Percentiles rank a stretch among this genome's conserved stretches.
Evolutionary conservation across 2,113 vertebrate genomes (phyloP).

Genomic region (Carassius auratus): DNA sequence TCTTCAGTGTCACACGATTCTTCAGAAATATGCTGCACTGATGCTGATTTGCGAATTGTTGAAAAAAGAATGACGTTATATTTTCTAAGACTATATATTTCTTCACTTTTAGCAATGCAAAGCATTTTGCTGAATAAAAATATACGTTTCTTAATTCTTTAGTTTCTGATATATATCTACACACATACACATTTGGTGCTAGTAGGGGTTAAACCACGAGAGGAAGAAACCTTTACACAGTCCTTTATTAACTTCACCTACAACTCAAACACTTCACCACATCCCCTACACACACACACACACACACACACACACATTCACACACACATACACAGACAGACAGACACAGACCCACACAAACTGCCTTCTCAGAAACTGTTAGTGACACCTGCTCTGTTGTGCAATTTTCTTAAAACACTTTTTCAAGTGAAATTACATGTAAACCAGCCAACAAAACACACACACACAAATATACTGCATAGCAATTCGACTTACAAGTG

Average conservation of each 20-base stretch:
- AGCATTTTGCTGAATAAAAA: too few relatives aligned
- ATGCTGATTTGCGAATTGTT: too few relatives aligned
- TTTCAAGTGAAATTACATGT: background rate
- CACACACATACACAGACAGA: constrained; percentile 41
- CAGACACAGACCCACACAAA: constrained; percentile 30
- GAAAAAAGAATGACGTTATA: too few relatives aligned
- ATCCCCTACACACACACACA: constrained; percentile 58
- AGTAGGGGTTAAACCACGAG: constrained; percentile 83
- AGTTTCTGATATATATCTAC: constrained; percentile 44
- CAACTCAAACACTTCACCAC: constrained; percentile 82
- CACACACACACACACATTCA: background rate
- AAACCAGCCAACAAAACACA: background rate
- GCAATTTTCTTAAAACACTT: constrained; percentile 61
- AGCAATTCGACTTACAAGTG: background rate
- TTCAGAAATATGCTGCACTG: too few relatives aligned
- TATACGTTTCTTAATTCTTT: too few relatives aligned
- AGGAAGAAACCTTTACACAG: constrained; percentile 81
- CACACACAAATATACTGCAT: background rate
- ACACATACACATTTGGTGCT: constrained; percentile 63
- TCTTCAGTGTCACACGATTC: too few relatives aligned
- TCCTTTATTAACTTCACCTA: constrained; percentile 85
- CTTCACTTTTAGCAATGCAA: too few relatives aligned
- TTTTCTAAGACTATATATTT: too few relatives aligned
- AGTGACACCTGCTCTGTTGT: constrained; percentile 82
- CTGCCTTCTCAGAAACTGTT: constrained; percentile 67